phyloP scores from a whole-genome alignment of 2,113 vertebrate species.

The Phyllostomus hastatus region DNA sequence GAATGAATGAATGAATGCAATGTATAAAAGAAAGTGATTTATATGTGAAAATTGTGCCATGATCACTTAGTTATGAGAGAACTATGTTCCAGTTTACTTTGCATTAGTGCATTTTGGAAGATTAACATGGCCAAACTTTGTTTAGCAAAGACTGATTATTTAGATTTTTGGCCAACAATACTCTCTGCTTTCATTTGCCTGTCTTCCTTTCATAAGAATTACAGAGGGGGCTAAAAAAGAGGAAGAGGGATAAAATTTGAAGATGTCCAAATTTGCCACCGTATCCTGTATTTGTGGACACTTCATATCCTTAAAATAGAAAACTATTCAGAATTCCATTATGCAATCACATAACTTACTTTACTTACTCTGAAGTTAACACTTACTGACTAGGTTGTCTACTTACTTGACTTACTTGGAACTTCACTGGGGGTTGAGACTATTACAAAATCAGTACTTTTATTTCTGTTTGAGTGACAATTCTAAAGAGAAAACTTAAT shows the following conservation, averaged over 20 bases:
- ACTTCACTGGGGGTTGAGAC: not conserved
- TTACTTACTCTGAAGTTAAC: constrained; percentile 4
- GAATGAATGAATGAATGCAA: not conserved
- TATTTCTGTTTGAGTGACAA: constrained; percentile 29
- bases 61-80: not conserved
- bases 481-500: constrained; percentile 4
- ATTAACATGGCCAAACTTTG: not conserved
- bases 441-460: not conserved
- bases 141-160: not conserved
- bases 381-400: not conserved
- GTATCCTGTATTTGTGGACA: not conserved
- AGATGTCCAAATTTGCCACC: not conserved
- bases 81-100: not conserved
- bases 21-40: constrained; percentile 18
- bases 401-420: not conserved
- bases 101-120: not conserved
- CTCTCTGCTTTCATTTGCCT: not conserved
- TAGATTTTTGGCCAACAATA: not conserved
- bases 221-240: not conserved
- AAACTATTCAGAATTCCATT: not conserved
- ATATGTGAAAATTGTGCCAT: not conserved
- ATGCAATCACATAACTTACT: not conserved
- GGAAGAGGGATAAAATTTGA: not conserved
- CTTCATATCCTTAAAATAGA: not conserved
- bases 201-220: not conserved